Evolutionary conservation across 2,888 invertebrate species (phyloP).

Genomic region (Luffia ferchaultella): DNA sequence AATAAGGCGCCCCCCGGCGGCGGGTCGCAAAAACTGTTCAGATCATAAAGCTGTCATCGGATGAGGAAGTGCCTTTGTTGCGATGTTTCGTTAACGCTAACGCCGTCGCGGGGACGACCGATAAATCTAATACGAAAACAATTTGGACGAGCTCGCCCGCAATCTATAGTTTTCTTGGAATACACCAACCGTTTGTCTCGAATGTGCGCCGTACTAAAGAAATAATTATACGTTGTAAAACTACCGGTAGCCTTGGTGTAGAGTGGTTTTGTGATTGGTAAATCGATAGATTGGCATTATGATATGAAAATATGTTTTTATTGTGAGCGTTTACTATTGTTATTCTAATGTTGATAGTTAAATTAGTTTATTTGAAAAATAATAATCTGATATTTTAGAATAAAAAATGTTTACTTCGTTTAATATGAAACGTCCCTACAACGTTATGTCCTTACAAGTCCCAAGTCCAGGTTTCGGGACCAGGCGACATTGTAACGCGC

Average conservation of each 20-base stretch:
- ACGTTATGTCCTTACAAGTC: too few relatives aligned
- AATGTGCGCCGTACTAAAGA: background rate
- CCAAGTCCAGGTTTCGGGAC: too few relatives aligned
- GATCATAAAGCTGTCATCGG: constrained; percentile 63
- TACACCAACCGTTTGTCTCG: background rate
- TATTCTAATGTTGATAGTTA: background rate
- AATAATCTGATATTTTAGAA: background rate
- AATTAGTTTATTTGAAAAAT: background rate
- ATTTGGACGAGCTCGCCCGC: constrained; percentile 26
- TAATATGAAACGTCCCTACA: too few relatives aligned
- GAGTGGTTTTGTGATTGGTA: too few relatives aligned
- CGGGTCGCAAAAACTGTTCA: constrained; percentile 66
- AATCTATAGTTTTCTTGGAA: background rate
- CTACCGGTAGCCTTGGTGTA: too few relatives aligned
- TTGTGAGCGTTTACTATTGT: background rate
- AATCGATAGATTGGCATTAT: background rate
- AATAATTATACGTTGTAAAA: background rate
- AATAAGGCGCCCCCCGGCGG: constrained; percentile 44
- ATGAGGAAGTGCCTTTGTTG: constrained; percentile 65
- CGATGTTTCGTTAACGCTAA: constrained; percentile 30
- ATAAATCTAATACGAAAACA: constrained; percentile 57
- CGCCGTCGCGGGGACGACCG: constrained; percentile 19
- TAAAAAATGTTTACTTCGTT: background rate
- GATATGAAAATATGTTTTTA: background rate
- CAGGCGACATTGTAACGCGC: too few relatives aligned